Conservation (phyloP, 2,888 invertebrate species). For the Drosophila algonquin region DNA sequence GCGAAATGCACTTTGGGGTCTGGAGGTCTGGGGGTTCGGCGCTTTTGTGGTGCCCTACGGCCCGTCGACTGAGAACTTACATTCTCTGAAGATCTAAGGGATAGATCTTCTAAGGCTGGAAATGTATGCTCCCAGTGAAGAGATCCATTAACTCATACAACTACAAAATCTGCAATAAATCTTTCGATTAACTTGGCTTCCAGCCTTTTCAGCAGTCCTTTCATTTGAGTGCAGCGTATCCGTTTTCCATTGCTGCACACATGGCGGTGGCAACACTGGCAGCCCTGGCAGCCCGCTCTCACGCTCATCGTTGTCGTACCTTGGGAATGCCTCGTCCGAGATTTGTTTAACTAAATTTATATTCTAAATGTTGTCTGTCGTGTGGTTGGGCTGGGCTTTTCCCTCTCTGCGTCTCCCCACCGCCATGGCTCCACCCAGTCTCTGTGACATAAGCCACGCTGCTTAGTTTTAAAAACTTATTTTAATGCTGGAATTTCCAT, state of each 20-base stretch:
- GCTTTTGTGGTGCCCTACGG: constrained; percentile 31
- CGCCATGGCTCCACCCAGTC: neutral
- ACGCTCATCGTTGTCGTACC: constrained; percentile 28
- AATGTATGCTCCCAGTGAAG: too few relatives aligned
- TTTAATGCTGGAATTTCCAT: constrained; percentile 58
- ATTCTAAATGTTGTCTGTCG: constrained; percentile 51
- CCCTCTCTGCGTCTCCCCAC: constrained; percentile 18
- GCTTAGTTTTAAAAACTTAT: constrained; percentile 66
- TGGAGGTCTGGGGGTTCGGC: constrained; percentile 27
- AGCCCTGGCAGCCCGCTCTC: neutral
- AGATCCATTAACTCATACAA: too few relatives aligned
- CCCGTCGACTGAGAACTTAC: neutral
- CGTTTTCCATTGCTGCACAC: constrained; percentile 9
- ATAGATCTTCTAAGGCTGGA: too few relatives aligned
- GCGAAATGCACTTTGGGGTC: constrained; percentile 57
- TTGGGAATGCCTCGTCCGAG: constrained; percentile 58
- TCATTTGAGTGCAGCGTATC: constrained; percentile 22
- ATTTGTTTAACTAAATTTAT: constrained; percentile 68
- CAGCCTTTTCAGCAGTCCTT: neutral
- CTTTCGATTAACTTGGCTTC: too few relatives aligned
- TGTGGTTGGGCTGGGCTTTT: constrained; percentile 27
- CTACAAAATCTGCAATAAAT: neutral
- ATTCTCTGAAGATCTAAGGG: too few relatives aligned
- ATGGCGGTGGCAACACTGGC: constrained; percentile 35
- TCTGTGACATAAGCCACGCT: constrained; percentile 57